Base-by-base conservation (phyloP, 2,113 vertebrate species). In the Hippotragus niger region DNA sequence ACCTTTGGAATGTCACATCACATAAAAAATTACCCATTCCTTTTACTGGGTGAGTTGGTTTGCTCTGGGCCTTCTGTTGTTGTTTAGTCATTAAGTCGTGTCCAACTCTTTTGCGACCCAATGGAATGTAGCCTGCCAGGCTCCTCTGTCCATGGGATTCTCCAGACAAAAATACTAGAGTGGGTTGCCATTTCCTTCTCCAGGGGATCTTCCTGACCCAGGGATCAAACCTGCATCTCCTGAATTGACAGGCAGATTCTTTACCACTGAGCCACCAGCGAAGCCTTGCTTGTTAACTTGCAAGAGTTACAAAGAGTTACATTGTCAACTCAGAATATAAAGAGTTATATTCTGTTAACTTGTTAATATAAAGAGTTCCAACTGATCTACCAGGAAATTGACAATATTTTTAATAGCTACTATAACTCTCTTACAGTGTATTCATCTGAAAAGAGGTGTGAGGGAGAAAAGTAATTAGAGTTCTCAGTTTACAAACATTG, bases 401-500 rank as follows among this genome's bases (percentile, higher is more conserved):
- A 88, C 31, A 23, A 29, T 80, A 47, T 64, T 88, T 91, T 88
- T 60, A 88, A 88, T 83, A 86, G 81, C 78, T 50, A 43, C 47
- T 85, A 14, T 91, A 91, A 86, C 43, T 58, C 62, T 58, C 8
- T 91, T 50, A 45, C 52, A 87, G 60, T 17, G 82, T 43, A 97
- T 92, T 92, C 85, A 74, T 95, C 91, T 89, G 64, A 92, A 87
- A 95, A 94, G 91, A 97, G 84, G 96, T 95, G 71, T 62, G 92
- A 92, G 88, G 50, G 47, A 90, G 82, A 71, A 97, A 89, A 91
- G 82, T 52, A 97, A 98, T 98, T 98, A 98, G 88, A 93, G 90
- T 86, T 97, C 97, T 95, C 97, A 90, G 96, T 97, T 98, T 98
- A 97, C 76, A 97, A 98, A 98, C 94, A 97, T 97, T 93, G 80